Conservation (phyloP, 2,888 invertebrate species). For the Leptinotarsa peninsularis region DNA sequence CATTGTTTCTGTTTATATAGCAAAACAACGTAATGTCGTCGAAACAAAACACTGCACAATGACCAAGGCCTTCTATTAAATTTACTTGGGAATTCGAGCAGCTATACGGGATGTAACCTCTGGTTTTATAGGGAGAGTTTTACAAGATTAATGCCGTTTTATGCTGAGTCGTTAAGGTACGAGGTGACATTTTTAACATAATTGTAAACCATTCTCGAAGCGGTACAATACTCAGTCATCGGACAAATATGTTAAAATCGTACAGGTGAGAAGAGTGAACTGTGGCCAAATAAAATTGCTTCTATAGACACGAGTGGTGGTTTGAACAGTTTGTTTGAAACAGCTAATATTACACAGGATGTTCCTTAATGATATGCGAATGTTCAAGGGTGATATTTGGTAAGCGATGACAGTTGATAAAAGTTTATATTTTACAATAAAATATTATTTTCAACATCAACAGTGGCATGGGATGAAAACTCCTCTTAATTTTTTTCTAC, state of each 20-base stretch:
- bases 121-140: slow-evolving; percentile 56
- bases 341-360: too few species aligned
- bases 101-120: slow-evolving; percentile 53
- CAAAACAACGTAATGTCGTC: slow-evolving; percentile 64
- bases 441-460: too few species aligned
- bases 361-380: too few species aligned
- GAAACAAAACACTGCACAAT: slow-evolving; percentile 64
- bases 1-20: slow-evolving; percentile 66
- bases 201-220: slow-evolving; percentile 12
- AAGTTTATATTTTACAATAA: too few species aligned
- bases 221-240: background rate
- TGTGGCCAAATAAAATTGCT: too few species aligned
- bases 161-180: slow-evolving; percentile 44
- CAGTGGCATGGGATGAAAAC: too few species aligned
- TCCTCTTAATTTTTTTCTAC: too few species aligned
- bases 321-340: too few species aligned
- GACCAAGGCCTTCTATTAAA: slow-evolving; percentile 64
- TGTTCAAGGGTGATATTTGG: too few species aligned
- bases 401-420: too few species aligned
- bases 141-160: slow-evolving; percentile 51
- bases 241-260: background rate
- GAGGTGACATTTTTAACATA: slow-evolving; percentile 35
- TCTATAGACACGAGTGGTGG: too few species aligned
- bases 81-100: slow-evolving; percentile 59
- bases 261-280: too few species aligned